These are phyloP conservation scores for Ammodramus savannarum DNA, from an alignment of 2,113 vertebrate species.

Conservation along the genomic window DNA sequence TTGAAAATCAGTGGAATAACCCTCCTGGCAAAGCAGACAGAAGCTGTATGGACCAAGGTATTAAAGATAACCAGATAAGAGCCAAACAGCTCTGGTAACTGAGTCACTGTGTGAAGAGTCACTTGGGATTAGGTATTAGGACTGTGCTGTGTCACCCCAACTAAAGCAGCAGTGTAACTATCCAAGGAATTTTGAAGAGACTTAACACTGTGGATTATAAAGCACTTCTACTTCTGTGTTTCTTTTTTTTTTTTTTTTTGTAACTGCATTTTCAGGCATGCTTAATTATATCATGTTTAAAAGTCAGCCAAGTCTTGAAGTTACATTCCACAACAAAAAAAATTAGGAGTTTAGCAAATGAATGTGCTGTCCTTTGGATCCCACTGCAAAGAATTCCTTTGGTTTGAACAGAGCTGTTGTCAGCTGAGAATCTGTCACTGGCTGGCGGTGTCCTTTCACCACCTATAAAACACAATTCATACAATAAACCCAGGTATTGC, in stretches of 20 bases:
- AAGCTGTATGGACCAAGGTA: not conserved
- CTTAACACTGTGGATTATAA: not conserved
- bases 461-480: not conserved
- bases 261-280: not conserved
- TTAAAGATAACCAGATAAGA: not conserved
- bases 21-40: not conserved
- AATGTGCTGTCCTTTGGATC: not conserved
- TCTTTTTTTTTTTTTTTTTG: not conserved
- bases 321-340: not conserved
- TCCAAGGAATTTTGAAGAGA: not conserved
- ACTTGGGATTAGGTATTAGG: not conserved
- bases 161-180: not conserved
- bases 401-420: not conserved
- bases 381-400: not conserved
- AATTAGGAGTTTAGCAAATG: not conserved
- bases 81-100: not conserved
- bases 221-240: not conserved
- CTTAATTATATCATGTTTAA: constrained; percentile 36
- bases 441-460: not conserved
- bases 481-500: constrained; percentile 49
- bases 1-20: not conserved
- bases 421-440: constrained; percentile 30
- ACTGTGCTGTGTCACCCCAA: not conserved
- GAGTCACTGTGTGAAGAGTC: not conserved
- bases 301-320: constrained; percentile 36